Base-by-base conservation (phyloP, 64 coral and sea anemone species). In the Astreopora myriophthalma region DNA sequence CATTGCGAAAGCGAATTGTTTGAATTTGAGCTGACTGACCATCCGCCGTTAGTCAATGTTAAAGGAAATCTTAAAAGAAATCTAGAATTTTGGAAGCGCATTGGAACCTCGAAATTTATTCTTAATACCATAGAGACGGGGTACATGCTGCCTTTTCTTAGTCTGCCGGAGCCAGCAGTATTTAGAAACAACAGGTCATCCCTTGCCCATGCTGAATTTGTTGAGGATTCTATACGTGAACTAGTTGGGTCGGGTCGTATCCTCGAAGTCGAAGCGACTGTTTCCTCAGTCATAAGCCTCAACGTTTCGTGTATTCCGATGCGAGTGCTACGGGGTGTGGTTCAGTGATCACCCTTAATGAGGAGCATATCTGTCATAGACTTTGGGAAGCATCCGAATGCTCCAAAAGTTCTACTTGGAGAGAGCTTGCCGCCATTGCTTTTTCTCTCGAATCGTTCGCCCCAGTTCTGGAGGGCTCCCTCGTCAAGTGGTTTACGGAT, bases 231-330 rank as follows among this genome's bases (percentile, higher is more conserved):
- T n/a, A 64, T 86, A 16, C 16, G 57, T 0, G 68, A 86, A 44
- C 22, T 75, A 8, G 12, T 86, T 48, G 48, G 28, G 33, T 62
- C 79, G 17, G 48, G 65, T 52, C 57, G 55, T 3, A 51, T 86
- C 8, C 1, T 86, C 7, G 57, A 91, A 70, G 22, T 28, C 3
- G 13, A 14, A 1, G 37, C 75, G 11, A 82, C 19, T 84, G 66
- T 63, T 89, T 62, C 19, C 22, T 87, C 4, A 11, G 7, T 39
- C 17, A 82, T 40, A 57, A 35, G 25, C 83, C 80, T 37, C 28
- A 62, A 40, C 39, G 14, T 22, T 86, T 85, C 44, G 90, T 74
- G 11, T 92, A 92, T 77, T 92, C 90, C 1, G 90, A 92, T 75
- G 90, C 90, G 20, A 92, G 90, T 44, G 19, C 42, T 17, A 92